Base-by-base conservation (phyloP, 2,113 vertebrate genomes). In the Macroglossus sobrinus region DNA sequence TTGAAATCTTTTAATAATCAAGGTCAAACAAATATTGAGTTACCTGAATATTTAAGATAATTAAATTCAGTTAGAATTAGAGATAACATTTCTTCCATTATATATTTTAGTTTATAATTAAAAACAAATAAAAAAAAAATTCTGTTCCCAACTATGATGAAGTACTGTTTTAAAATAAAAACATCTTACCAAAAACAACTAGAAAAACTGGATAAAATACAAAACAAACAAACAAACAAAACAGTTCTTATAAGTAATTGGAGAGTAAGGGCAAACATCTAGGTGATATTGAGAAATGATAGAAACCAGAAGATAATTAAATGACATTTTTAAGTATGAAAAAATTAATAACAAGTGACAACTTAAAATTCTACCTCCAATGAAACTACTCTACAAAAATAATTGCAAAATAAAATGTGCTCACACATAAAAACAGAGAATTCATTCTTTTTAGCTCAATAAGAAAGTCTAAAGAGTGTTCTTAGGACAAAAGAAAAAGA, bases 81-180 rank as follows among this genome's bases (percentile, higher is more conserved):
- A 74, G 40, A 66, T 18, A 47, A 82, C 18, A 14, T 68, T 84
- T 72, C 14, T 75, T 26, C 1, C 4, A 55, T 50, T 85, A 74
- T 75, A 89, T 96, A 76, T 81, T 91, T 95, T 22, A 68, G 12
- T 87, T 84, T 68, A 64, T 26, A 13, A 76, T 69, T 89, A 85
- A 96, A 92, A 94, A 66, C 47, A 5, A 88, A 47, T 90, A 72
- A 24, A 90, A 90, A 82, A 86, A 1, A 0, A 80, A 50, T 81
- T 90, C 14, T 72, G 19, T 38, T 94, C 30, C 35, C 3, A 8
- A 7, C 3, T 71, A 26, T 69, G 11, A 84, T 74, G 14, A 24
- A 38, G 13, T 45, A 45, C 7, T 80, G 8, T 53, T 40, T 22
- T 26, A 53, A 59, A 19, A 30, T 26, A 5, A 33, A 63, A 63